These are phyloP conservation scores for Drosophila greeni DNA, from an alignment of 2,888 invertebrate genomes.

Conservation along the genomic window DNA sequence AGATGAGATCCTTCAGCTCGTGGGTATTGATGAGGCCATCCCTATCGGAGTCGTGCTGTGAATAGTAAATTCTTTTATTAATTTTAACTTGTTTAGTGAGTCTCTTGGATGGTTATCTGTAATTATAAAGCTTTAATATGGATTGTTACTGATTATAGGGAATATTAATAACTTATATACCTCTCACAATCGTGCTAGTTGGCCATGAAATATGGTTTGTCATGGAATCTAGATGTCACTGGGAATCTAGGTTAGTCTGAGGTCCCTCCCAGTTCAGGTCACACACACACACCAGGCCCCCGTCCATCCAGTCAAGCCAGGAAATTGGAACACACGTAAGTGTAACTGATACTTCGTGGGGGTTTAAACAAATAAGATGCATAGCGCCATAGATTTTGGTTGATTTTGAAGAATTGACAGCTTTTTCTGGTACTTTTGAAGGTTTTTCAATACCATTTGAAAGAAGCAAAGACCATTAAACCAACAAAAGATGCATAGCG, in stretches of 20 bases:
- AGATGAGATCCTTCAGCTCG: slow-evolving; percentile 81
- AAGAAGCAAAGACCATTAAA: background rate
- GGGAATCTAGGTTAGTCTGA: background rate
- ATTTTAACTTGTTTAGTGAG: background rate
- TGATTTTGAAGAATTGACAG: no score
- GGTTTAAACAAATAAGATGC: no score
- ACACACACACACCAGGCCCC: background rate
- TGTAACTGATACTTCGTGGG: no score
- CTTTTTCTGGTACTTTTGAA: background rate
- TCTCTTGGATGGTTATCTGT: background rate
- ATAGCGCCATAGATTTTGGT: no score
- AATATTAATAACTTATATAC: no score
- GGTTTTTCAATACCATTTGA: background rate
- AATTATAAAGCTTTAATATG: background rate
- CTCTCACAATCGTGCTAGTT: background rate
- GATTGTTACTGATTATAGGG: background rate
- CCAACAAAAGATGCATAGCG: no score
- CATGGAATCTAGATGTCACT: background rate
- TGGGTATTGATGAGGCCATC: slow-evolving; percentile 85
- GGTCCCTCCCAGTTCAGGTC: background rate
- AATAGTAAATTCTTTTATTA: background rate
- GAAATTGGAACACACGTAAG: no score
- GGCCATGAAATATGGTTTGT: background rate
- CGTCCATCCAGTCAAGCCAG: background rate
- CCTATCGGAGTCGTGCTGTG: slow-evolving; percentile 85